Conservation (phyloP, 2,888 invertebrate genomes). For the Conchocele bisecta region DNA sequence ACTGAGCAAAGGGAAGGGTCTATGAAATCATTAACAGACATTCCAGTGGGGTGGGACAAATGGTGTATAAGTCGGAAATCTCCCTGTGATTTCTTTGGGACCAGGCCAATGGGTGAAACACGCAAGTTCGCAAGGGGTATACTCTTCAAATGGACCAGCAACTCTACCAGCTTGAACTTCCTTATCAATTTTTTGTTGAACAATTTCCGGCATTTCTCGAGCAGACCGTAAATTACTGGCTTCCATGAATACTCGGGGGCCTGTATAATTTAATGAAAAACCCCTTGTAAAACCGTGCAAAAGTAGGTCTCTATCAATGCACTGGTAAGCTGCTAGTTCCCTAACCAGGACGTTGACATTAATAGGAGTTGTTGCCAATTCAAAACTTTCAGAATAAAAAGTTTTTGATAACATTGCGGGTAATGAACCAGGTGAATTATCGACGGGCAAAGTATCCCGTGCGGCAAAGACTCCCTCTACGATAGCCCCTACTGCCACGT, state of each 20-base stretch:
- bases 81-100: neutral
- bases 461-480: too few species aligned
- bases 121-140: slow-evolving; percentile 11
- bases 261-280: neutral
- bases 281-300: slow-evolving; percentile 1
- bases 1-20: slow-evolving; percentile 25
- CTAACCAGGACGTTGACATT: neutral
- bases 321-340: neutral
- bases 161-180: slow-evolving; percentile 27
- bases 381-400: too few species aligned
- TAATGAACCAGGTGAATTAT: too few species aligned
- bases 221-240: neutral
- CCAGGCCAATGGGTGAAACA: slow-evolving; percentile 14
- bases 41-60: slow-evolving; percentile 20
- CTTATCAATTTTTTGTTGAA: slow-evolving; percentile 10
- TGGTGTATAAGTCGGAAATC: slow-evolving; percentile 39
- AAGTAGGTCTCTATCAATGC: neutral
- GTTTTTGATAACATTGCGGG: too few species aligned
- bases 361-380: neutral
- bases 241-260: neutral
- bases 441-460: too few species aligned
- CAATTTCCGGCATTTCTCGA: neutral
- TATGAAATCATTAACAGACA: slow-evolving; percentile 37
- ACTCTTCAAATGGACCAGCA: slow-evolving; percentile 16
- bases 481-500: too few species aligned